Evolutionary conservation across 2,113 vertebrate species (phyloP).

Genomic region (Dromiciops gliroides): DNA sequence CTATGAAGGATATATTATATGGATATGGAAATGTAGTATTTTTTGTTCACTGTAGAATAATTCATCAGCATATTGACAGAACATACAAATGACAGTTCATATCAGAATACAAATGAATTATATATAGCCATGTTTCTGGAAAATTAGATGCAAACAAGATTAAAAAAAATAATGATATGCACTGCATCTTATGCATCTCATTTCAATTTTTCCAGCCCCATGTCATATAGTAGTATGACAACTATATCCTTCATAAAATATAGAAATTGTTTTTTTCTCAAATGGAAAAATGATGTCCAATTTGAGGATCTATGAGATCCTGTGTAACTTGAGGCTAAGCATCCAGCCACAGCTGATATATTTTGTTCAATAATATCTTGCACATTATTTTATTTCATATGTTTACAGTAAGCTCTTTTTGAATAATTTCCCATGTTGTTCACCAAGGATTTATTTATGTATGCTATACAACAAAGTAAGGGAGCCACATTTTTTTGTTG

Average conservation of each 20-base stretch:
- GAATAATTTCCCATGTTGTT: background rate
- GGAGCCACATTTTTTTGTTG: background rate
- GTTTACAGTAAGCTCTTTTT: background rate
- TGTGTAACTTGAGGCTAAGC: background rate
- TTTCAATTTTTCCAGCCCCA: background rate
- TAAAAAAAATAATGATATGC: background rate
- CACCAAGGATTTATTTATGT: background rate
- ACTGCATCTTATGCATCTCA: background rate
- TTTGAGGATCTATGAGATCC: background rate
- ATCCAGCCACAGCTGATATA: background rate
- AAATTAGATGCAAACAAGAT: background rate
- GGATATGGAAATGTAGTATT: background rate
- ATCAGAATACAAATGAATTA: background rate
- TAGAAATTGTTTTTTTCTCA: background rate
- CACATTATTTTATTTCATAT: background rate
- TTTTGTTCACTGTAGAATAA: slow-evolving; percentile 18
- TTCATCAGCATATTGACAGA: background rate
- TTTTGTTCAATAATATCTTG: background rate
- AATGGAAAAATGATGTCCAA: background rate
- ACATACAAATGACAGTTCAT: background rate
- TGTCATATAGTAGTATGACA: background rate
- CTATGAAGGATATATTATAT: background rate
- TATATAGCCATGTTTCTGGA: background rate
- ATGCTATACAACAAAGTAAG: background rate
- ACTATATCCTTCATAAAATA: background rate